Base-by-base conservation (phyloP, 2,797 vertebrate genomes). In the Characodon lateralis region DNA sequence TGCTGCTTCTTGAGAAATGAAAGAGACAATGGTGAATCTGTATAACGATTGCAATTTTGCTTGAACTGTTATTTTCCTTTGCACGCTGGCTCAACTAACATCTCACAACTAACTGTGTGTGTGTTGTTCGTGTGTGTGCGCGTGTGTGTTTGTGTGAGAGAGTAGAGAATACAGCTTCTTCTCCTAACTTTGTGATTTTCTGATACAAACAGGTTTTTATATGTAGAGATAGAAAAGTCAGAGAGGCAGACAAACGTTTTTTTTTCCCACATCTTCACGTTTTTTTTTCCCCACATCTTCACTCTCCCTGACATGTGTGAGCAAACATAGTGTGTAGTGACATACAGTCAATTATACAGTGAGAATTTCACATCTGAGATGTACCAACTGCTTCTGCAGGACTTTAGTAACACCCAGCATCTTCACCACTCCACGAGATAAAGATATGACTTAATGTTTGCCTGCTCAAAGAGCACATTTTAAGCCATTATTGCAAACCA, bases 151-250 rank as follows among this genome's bases (percentile, higher is more conserved):
- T 51, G 50, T 13, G 51, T 7, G 59, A 31, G 56, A n/a, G 58
- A 28, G 26, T 26, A 5, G 13, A 35, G 35, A 35, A 68, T 77
- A 24, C 51, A 46, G 51, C 46, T 56, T 69, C n/a, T 92, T 87
- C 79, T 83, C 75, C 83, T 91, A 91, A 93, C 92, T 91, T 93
- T 92, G 87, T 80, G 88, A 78, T 55, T 41, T 79, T 50, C 26
- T 31, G 51, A 22, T 71, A 70, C 73, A 65, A 51, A 69, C 53
- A 59, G 43, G 48, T 53, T 66, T 26, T 72, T 48, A 72, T 61
- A 26, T 16, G 41, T 48, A 26, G 13, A 28, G 69, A 79, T 51
- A 53, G 71, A 9, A 72, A 41, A 86, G 35, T 46, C 35, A n/a
- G n/a, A n/a, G 46, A 83, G 56, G 82, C 69, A 70, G 46, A 81